Evolutionary conservation across 2,113 vertebrate genomes (phyloP).

Genomic region (Halichoeres trimaculatus): DNA sequence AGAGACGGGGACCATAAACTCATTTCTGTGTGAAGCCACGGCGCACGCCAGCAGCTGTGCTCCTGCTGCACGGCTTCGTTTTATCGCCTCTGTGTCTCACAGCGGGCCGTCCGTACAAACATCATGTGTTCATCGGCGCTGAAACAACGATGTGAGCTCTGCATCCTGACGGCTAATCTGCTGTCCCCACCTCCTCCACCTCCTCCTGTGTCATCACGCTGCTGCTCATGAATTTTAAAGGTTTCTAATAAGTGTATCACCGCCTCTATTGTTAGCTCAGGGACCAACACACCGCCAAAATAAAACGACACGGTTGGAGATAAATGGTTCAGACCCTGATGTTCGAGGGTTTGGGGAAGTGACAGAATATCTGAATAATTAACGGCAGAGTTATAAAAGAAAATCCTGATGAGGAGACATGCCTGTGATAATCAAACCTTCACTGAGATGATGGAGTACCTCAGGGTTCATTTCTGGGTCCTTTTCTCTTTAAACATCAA

Average conservation of each 20-base stretch:
- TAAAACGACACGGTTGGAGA: neutral
- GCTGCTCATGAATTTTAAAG: neutral
- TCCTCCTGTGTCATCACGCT: neutral
- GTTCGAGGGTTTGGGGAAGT: too few relatives aligned
- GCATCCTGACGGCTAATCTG: conserved; percentile 7
- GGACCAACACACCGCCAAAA: neutral
- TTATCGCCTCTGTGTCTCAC: neutral
- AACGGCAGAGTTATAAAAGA: too few relatives aligned
- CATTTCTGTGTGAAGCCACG: too few relatives aligned
- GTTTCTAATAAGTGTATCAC: neutral
- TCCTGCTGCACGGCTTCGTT: neutral
- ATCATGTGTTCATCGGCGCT: neutral
- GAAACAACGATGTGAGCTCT: conserved; percentile 6
- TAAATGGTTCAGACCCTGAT: neutral
- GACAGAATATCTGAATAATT: too few relatives aligned
- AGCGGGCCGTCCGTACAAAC: neutral
- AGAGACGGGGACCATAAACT: too few relatives aligned
- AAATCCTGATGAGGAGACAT: neutral
- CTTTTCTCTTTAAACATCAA: neutral
- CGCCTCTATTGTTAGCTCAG: neutral
- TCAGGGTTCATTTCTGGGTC: neutral
- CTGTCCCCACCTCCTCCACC: neutral
- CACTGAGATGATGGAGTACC: neutral
- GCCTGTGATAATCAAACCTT: too few relatives aligned
- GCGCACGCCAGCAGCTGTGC: neutral